Evolutionary conservation across 2,888 invertebrate species (phyloP).

Genomic region (Actias luna): DNA sequence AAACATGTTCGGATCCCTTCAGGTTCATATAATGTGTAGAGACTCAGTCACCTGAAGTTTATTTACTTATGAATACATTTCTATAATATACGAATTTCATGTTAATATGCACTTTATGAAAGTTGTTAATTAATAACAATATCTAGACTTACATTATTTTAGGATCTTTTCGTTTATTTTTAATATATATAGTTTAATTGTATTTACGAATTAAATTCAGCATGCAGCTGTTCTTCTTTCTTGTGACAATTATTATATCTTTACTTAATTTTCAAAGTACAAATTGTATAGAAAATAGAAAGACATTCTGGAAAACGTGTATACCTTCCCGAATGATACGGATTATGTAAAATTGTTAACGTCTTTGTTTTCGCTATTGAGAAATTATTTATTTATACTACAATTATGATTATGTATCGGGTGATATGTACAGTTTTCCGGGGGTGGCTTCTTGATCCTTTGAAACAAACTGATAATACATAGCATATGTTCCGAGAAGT

Average conservation of each 20-base stretch:
- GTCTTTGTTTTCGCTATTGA: constrained; percentile 66
- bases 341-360: constrained; percentile 51
- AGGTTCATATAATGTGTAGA: constrained; percentile 32
- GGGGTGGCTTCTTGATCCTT: constrained; percentile 2
- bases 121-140: constrained; percentile 63
- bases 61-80: constrained; percentile 49
- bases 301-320: constrained; percentile 57
- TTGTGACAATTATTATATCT: constrained; percentile 46
- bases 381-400: constrained; percentile 70
- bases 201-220: constrained; percentile 60
- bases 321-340: constrained; percentile 48
- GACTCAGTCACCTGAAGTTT: constrained; percentile 43
- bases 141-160: constrained; percentile 52
- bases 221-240: constrained; percentile 63
- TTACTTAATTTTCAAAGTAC: constrained; percentile 77
- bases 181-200: constrained; percentile 54
- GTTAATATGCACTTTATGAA: constrained; percentile 38
- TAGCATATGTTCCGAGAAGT: constrained; percentile 18
- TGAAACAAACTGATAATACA: neutral
- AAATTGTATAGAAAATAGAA: constrained; percentile 68
- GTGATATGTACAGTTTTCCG: constrained; percentile 23
- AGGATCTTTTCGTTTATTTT: constrained; percentile 54
- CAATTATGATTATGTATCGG: constrained; percentile 47
- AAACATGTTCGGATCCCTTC: constrained; percentile 33
- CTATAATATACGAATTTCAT: constrained; percentile 33